phyloP scores from a whole-genome alignment of 1,140 invertebrate species.

The Carposina sasakii region DNA sequence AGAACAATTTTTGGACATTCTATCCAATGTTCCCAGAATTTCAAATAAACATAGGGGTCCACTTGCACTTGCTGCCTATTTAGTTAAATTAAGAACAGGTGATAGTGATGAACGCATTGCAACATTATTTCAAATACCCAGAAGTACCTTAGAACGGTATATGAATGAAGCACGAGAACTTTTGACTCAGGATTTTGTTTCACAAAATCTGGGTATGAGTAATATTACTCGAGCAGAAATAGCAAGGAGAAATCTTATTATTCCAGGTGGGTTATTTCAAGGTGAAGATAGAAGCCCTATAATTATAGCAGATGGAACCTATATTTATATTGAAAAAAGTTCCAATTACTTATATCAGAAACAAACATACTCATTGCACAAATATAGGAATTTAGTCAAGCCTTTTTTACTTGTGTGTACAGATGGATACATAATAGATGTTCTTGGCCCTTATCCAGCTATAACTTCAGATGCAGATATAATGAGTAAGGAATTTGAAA shows the following conservation, averaged over 20 bases:
- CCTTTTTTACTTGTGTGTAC: conserved; percentile 12
- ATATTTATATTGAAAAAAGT: conserved; percentile 21
- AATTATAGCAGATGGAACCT: conserved; percentile 13
- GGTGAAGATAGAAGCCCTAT: background rate
- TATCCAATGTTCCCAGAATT: too few relatives aligned
- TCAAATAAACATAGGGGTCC: too few relatives aligned
- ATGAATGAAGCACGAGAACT: conserved; percentile 13
- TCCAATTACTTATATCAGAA: conserved; percentile 10
- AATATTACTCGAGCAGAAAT: conserved; percentile 12
- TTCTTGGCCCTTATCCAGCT: conserved; percentile 14
- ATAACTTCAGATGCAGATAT: conserved; percentile 19
- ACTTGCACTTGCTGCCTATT: conserved; percentile 10
- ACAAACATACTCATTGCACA: conserved; percentile 13
- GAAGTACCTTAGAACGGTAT: conserved; percentile 9
- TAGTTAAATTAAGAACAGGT: conserved; percentile 21
- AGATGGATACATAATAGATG: conserved; percentile 5
- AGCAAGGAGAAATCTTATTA: conserved; percentile 10
- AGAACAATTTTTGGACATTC: too few relatives aligned
- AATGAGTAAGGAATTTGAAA: conserved; percentile 4
- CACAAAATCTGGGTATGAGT: conserved; percentile 7
- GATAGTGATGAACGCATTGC: conserved; percentile 16
- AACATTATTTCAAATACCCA: conserved; percentile 10
- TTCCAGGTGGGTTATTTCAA: conserved; percentile 7
- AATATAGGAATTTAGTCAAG: conserved; percentile 18
- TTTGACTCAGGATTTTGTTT: conserved; percentile 8